Evolutionary conservation across 2,113 vertebrate species (phyloP), one percentile per base, ranked within the genome.

Genomic region (Taurulus bubalis): DNA sequence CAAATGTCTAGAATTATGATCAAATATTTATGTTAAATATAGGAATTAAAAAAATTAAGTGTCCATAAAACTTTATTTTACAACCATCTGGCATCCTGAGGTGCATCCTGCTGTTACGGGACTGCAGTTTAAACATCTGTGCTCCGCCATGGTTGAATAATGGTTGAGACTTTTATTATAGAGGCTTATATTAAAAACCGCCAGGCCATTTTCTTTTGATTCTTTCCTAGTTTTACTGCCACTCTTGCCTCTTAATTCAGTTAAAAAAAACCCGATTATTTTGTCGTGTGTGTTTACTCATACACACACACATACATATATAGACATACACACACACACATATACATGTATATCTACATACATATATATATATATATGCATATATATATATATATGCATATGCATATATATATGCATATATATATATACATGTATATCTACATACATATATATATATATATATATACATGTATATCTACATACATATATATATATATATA

Each of bases 1-100:
- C 30, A 63, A 56, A 71, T n/a, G 60, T 69, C 15, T 2, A 40
- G 38, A 63, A 58, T 75, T 68, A 71, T 72, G 55, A 53, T 77
- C 42, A 34, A 67, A 53, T 55, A 26, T 53, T 51, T 47, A 28
- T 66, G 24, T 24, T 76, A 32, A 58, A 22, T 71, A 49, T 12
- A 28, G 14, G 30, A 66, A 22, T 71, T 32, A 55, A 81, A 55
- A 75, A 62, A 59, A 47, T 3, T 53, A 34, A 71, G 15, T n/a
- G 30, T 49, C 40, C 32, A 51, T 75, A 1, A 68, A 83, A 56
- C 18, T 22, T 56, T 62, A 62, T 70, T 45, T 49, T 49, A n/a
- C 11, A 55, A 42, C 16, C 51, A 51, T 38, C 1, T 42, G 9
- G 59, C 28, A 18, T 20, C 12, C 16, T 65, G 30, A 65, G 18